Base-by-base conservation (phyloP, 2,888 invertebrate species). In the Caenorhabditis virilis region DNA sequence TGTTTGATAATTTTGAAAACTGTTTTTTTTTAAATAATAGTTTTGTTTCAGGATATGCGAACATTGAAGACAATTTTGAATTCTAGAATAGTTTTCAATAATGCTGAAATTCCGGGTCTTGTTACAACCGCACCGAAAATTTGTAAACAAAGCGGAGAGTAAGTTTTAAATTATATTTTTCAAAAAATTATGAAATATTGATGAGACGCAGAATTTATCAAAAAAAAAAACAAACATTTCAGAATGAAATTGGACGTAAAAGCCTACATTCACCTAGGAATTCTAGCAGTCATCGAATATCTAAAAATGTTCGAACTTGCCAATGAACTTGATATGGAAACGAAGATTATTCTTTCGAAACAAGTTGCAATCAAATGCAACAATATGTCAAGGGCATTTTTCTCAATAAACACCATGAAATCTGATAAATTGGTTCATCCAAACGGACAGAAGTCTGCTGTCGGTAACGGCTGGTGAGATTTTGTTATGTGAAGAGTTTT, bases 301-400 rank as follows among this genome's bases (percentile, higher is more conserved):
- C 66, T 59, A 0, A 72, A 72, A 49, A 74, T 63, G 13, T 74
- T 74, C 38, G 60, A 70, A 9, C 70, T 74, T 45, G 50, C 48
- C 26, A 23, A 64, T 9, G 47, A 54, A 33, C 52, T 63, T 1
- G 49, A 49, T 39, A 6, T 35, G 3, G 45, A 38, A 1, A 41
- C 36, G 16, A 52, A 57, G 30, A n/a, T n/a, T n/a, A n/a, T n/a
- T n/a, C n/a, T n/a, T n/a, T n/a, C 51, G 22, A 49, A 54, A 30
- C 54, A 58, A 45, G 53, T 43, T 7, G 45, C 48, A 7, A 9
- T 45, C 2, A 50, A 49, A 26, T 46, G 59, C 18, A 27, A 63
- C 7, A 51, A 59, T 48, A 50, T 62, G 23, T 53, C 57, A 33
- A 48, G 45, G 11, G 53, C 69, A 1, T 74, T 60, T 41, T 69